Conservation (phyloP, 2,888 invertebrate genomes). For the Hedya salicella region DNA sequence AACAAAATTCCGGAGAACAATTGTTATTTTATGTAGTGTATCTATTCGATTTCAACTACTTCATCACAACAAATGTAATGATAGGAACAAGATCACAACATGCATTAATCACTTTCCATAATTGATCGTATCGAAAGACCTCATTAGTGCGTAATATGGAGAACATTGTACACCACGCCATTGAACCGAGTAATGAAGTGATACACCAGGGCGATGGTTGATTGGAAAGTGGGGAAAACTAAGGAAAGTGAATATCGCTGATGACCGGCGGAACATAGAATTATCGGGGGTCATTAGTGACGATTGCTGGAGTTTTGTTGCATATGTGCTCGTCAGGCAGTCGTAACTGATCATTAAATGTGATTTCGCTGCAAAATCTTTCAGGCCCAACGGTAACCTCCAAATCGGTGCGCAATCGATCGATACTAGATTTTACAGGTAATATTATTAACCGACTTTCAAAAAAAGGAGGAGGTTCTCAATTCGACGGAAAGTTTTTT, state of each 20-base stretch:
- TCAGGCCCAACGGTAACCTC: too few species aligned
- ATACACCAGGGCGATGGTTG: neutral
- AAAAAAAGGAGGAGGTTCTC: too few species aligned
- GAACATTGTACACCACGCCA: constrained; percentile 8
- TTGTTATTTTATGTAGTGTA: too few species aligned
- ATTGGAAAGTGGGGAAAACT: constrained; percentile 36
- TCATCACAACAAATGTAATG: neutral
- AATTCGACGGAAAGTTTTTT: too few species aligned
- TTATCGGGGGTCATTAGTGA: constrained; percentile 33
- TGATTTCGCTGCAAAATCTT: too few species aligned
- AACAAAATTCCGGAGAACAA: too few species aligned
- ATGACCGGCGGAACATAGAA: constrained; percentile 26
- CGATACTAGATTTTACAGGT: too few species aligned
- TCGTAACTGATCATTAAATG: neutral
- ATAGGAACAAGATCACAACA: neutral
- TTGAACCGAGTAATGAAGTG: constrained; percentile 29
- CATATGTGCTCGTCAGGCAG: neutral
- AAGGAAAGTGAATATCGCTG: constrained; percentile 33
- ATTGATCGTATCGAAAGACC: constrained; percentile 3
- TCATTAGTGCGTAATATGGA: constrained; percentile 23
- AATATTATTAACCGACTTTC: too few species aligned
- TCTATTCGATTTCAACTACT: neutral
- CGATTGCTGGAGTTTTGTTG: constrained; percentile 18
- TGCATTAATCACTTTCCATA: constrained; percentile 20
- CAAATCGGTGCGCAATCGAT: too few species aligned